phyloP scores from a whole-genome alignment of 1,140 invertebrate genomes.

The Ceratina calcarata region DNA sequence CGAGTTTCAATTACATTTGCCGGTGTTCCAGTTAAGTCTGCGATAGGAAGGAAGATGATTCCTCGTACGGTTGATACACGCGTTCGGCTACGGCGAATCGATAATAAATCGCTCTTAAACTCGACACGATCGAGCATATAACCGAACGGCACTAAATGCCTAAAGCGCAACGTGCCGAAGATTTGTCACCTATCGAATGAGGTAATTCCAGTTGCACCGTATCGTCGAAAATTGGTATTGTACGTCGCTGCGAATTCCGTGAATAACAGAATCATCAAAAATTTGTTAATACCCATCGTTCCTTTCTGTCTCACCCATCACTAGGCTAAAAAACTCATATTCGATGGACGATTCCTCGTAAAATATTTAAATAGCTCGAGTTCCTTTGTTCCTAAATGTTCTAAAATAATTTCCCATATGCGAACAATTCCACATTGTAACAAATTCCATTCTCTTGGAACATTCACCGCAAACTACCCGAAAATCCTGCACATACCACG shows the following conservation, averaged over 20 bases:
- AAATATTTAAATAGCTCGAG: too few species aligned
- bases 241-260: background rate
- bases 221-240: background rate
- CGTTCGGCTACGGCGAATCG: background rate
- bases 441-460: too few species aligned
- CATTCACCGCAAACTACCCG: too few species aligned
- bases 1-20: constrained; percentile 13
- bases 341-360: too few species aligned
- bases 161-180: background rate
- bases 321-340: too few species aligned
- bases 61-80: background rate
- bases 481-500: too few species aligned
- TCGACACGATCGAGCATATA: background rate
- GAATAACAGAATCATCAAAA: too few species aligned
- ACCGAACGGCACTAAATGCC: background rate
- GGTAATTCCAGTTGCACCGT: background rate
- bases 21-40: background rate
- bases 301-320: too few species aligned
- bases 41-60: background rate
- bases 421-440: too few species aligned
- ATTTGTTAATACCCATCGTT: too few species aligned
- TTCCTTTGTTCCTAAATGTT: too few species aligned
- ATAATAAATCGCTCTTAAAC: constrained; percentile 13
- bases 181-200: background rate
- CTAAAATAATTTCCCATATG: too few species aligned